Conservation (phyloP, 2,113 vertebrate genomes). For the Erpornis zantholeuca region DNA sequence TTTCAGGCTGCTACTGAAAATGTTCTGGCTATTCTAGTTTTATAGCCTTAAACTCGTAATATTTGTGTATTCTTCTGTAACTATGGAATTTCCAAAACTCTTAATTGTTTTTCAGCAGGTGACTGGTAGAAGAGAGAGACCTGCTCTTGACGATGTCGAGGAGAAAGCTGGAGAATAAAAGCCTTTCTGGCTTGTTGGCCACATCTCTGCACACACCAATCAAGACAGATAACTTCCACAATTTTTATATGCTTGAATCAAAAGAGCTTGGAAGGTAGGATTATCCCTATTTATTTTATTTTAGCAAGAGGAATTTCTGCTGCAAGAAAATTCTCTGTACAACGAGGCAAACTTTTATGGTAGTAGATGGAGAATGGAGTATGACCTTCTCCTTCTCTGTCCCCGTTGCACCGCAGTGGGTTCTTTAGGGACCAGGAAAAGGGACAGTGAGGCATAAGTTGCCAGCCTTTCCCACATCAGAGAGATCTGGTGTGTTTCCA, state of each 20-base stretch:
- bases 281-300: neutral
- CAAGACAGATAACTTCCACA: slow-evolving; percentile 80
- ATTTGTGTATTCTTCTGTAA: neutral
- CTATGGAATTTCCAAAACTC: neutral
- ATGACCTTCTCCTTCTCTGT: neutral
- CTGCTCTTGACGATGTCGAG: slow-evolving; percentile 68
- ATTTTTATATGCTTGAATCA: slow-evolving; percentile 79
- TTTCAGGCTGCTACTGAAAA: neutral
- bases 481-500: neutral
- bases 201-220: slow-evolving; percentile 81
- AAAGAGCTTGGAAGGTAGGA: slow-evolving; percentile 90
- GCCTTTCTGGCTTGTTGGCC: slow-evolving; percentile 80
- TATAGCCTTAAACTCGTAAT: neutral
- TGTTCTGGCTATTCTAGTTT: neutral
- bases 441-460: neutral
- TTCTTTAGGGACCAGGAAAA: neutral
- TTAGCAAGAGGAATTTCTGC: neutral
- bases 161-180: slow-evolving; percentile 84
- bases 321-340: neutral
- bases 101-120: slow-evolving; percentile 5
- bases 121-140: neutral
- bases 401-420: neutral
- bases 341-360: neutral
- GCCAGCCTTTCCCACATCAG: neutral
- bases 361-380: neutral